phyloP scores from a whole-genome alignment of 2,797 vertebrate genomes.

The Gymnopithys bicolor region DNA sequence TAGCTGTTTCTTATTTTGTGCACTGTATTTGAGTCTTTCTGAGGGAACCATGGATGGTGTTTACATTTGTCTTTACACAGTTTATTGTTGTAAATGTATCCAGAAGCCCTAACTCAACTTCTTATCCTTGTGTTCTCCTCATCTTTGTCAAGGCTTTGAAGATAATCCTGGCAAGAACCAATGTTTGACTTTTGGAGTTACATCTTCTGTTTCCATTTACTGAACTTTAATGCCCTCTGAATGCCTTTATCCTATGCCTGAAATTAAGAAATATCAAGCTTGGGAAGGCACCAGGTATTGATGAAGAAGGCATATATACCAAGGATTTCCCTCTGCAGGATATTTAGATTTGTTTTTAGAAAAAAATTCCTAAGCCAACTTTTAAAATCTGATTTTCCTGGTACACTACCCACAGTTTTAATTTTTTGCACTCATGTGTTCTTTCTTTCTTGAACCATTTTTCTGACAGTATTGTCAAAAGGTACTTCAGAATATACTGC shows the following conservation, averaged over 20 bases:
- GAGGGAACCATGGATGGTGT: neutral
- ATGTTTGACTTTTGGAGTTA: neutral
- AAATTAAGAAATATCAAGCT: neutral
- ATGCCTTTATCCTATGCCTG: neutral
- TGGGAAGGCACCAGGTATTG: neutral
- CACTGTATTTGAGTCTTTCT: neutral
- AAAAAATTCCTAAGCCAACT: neutral
- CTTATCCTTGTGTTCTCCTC: neutral
- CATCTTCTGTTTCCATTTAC: neutral
- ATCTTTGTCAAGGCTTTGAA: neutral
- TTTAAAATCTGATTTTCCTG: neutral
- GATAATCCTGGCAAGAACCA: neutral
- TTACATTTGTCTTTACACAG: neutral
- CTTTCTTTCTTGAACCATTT: neutral
- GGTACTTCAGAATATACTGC: neutral
- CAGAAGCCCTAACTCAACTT: neutral
- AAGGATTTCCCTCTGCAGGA: neutral
- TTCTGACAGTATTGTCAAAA: neutral
- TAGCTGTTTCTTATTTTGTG: neutral
- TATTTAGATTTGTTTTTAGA: neutral
- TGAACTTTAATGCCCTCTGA: neutral
- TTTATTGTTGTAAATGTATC: neutral
- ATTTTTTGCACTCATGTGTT: neutral
- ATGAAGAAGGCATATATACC: neutral
- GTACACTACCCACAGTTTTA: neutral